These are phyloP conservation scores for Melitaea athalia DNA, from an alignment of 2,888 invertebrate species.

Conservation along the genomic window DNA sequence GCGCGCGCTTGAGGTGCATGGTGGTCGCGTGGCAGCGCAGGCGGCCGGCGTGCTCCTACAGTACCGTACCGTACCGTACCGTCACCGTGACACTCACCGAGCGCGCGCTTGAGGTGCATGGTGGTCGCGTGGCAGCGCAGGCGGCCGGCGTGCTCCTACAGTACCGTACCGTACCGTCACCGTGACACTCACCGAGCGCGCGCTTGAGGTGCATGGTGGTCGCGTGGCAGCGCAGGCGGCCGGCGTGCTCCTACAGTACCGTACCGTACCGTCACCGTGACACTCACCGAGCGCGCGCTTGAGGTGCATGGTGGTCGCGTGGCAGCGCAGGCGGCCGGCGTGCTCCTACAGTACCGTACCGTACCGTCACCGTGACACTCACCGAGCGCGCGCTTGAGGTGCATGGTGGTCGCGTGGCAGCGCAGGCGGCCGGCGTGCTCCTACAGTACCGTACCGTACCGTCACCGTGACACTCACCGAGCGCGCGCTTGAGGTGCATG, in stretches of 20 bases:
- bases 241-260: neutral
- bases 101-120: conserved; percentile 8
- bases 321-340: conserved; percentile 5
- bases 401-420: conserved; percentile 7
- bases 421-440: conserved; percentile 5
- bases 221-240: conserved; percentile 5
- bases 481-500: conserved; percentile 6
- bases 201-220: conserved; percentile 7
- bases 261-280: neutral
- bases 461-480: conserved; percentile 6
- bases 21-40: conserved; percentile 7
- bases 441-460: neutral
- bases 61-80: neutral
- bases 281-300: conserved; percentile 8
- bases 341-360: neutral
- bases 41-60: conserved; percentile 2
- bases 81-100: conserved; percentile 2
- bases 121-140: conserved; percentile 5
- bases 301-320: conserved; percentile 6
- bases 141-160: conserved; percentile 2
- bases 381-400: conserved; percentile 7
- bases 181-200: conserved; percentile 7
- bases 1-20: conserved; percentile 8
- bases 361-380: neutral
- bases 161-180: neutral